Conservation (phyloP, 2,888 invertebrate genomes). For the Octonoba sinensis region DNA sequence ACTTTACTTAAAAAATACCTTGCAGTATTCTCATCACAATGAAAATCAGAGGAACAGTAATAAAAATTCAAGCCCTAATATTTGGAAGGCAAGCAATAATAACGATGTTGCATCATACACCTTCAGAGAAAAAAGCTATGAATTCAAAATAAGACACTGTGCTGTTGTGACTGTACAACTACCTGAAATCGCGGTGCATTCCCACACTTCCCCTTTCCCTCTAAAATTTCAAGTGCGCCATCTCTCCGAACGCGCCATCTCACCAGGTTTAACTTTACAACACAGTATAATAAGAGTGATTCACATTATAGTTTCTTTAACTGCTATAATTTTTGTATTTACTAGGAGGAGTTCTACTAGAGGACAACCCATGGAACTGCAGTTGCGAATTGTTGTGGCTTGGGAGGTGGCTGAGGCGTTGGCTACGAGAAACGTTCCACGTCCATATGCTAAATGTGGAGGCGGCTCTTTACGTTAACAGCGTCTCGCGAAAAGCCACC, state of each 20-base stretch:
- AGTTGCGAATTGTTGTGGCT: constrained; percentile 92
- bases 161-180: too few species aligned
- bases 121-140: too few species aligned
- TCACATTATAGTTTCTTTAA: not conserved
- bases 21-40: too few species aligned
- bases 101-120: too few species aligned
- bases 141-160: too few species aligned
- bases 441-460: constrained; percentile 74
- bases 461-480: constrained; percentile 75
- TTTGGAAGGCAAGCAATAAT: too few species aligned
- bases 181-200: too few species aligned
- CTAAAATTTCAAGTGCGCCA: too few species aligned
- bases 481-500: constrained; percentile 78
- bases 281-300: not conserved
- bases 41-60: too few species aligned
- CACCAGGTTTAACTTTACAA: not conserved
- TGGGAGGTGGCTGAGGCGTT: constrained; percentile 88
- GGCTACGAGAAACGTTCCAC: constrained; percentile 87
- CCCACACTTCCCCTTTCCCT: too few species aligned
- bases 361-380: constrained; percentile 87
- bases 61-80: too few species aligned
- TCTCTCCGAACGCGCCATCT: not conserved
- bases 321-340: constrained; percentile 46
- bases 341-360: constrained; percentile 84
- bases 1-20: too few species aligned